phyloP scores from a whole-genome alignment of 2,113 vertebrate species.

The Oncorhynchus gorbuscha region DNA sequence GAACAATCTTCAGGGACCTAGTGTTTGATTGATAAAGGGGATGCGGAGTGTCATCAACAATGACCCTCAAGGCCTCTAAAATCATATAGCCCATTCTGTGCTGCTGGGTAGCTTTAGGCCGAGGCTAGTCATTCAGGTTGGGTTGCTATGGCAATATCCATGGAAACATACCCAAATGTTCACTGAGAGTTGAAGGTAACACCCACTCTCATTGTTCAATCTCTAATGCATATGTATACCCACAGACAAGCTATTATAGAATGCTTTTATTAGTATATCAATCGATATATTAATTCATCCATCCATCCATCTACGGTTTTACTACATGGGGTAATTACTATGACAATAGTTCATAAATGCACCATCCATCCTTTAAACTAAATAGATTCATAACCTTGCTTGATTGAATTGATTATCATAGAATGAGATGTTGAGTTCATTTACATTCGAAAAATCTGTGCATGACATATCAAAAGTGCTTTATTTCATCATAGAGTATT shows the following conservation, averaged over 20 bases:
- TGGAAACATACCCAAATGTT: constrained; percentile 40
- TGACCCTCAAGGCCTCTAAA: constrained; percentile 1
- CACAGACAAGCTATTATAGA: constrained; percentile 25
- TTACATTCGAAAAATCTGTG: not conserved
- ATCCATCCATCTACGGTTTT: not conserved
- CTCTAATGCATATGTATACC: constrained; percentile 33
- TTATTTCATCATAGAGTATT: not conserved
- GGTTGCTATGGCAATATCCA: constrained; percentile 42
- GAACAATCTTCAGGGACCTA: not conserved
- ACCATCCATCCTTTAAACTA: not conserved
- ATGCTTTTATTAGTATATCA: constrained; percentile 11
- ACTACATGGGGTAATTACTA: not conserved
- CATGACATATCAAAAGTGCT: not conserved
- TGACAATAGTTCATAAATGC: not conserved
- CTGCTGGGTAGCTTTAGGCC: constrained; percentile 15
- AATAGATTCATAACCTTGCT: not conserved
- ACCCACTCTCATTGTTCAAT: constrained; percentile 38
- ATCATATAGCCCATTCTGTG: not conserved
- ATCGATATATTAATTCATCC: not conserved
- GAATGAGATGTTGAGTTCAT: not conserved
- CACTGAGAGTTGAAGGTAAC: constrained; percentile 33
- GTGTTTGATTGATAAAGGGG: not conserved
- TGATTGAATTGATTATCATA: constrained; percentile 7
- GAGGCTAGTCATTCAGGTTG: constrained; percentile 20
- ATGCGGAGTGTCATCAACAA: not conserved